Base-by-base conservation (phyloP, 2,113 vertebrate genomes). In the Anseranas semipalmata region DNA sequence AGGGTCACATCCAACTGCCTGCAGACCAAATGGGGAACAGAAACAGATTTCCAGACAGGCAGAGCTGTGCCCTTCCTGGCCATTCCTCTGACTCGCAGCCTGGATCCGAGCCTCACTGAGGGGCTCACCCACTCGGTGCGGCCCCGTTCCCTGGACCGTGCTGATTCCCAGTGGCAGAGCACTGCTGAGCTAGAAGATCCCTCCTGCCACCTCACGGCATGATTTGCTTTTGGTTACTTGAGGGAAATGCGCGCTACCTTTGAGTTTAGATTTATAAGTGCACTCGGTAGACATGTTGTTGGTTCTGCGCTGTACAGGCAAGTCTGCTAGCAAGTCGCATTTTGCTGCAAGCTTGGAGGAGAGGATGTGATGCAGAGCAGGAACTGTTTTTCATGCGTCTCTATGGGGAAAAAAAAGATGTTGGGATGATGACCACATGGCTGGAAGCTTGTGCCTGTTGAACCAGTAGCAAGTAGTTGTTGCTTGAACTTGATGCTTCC, bases 401-500 rank as follows among this genome's bases (percentile, higher is more conserved):
- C 39, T 66, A 11, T 15, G 19, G 56, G 50, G 37, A 4, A 12
- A 16, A 20, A 37, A 62, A 76, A 41, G 15, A 1, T 12, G 58
- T 32, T 32, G 41, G 50, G 85, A 62, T 90, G 82, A 80, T 62
- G 71, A 83, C 83, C 75, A 74, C 52, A 2, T 63, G 79, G 75
- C 82, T 94, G 78, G 82, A 80, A 93, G 52, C 85, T 94, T 94
- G 43, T 95, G 93, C 82, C 87, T 93, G 43, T 37, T 76, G 77
- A 91, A 87, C 59, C 35, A 30, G 10, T 30, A 90, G 84, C 83
- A 92, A 85, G 46, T 92, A 87, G 74, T 81, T 65, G 56, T 70
- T 96, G 81, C 75, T 91, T 90, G 87, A 96, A 85, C 78, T 76
- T 84, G 30, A 19, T 92, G 58, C 33, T 96, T 92, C 88, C 84